These are phyloP conservation scores for Triplophysa tibetana DNA, from an alignment of 2,113 vertebrate genomes.

Conservation along the genomic window DNA sequence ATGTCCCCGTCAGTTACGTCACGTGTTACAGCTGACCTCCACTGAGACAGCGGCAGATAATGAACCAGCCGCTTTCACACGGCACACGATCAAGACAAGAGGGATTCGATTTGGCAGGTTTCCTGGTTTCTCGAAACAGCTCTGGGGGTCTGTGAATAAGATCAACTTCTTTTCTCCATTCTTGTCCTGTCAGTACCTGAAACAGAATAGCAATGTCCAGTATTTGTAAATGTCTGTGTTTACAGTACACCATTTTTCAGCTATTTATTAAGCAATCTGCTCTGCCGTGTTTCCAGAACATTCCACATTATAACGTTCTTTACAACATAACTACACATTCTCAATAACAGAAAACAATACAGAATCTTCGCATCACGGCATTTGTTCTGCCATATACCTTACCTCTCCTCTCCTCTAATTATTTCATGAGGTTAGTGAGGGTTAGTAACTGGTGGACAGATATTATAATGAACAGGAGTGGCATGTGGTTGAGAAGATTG, in stretches of 20 bases:
- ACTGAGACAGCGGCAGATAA: conserved; percentile 29
- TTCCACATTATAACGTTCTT: neutral
- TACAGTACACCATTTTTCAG: too few species aligned
- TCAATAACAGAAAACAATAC: neutral
- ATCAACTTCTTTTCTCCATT: conserved; percentile 20
- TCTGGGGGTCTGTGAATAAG: neutral
- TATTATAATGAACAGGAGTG: conserved; percentile 4
- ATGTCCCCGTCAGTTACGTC: conserved; percentile 21
- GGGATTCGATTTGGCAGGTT: conserved; percentile 45
- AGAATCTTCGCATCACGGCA: neutral
- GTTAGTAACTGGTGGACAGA: conserved; percentile 25
- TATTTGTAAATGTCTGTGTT: neutral
- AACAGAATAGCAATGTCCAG: conserved; percentile 23
- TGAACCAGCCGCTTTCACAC: conserved; percentile 26
- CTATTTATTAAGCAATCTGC: neutral
- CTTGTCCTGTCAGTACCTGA: conserved; percentile 32
- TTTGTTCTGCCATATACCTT: neutral
- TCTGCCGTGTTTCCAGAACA: neutral
- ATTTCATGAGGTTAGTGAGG: neutral
- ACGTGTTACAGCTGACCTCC: conserved; percentile 1
- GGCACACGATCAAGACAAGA: neutral
- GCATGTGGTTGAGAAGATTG: neutral
- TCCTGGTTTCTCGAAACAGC: conserved; percentile 32
- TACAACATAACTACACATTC: neutral
- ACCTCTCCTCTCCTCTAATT: neutral